These are phyloP conservation scores for Platysteira castanea DNA, from an alignment of 2,113 vertebrate genomes.

Conservation along the genomic window DNA sequence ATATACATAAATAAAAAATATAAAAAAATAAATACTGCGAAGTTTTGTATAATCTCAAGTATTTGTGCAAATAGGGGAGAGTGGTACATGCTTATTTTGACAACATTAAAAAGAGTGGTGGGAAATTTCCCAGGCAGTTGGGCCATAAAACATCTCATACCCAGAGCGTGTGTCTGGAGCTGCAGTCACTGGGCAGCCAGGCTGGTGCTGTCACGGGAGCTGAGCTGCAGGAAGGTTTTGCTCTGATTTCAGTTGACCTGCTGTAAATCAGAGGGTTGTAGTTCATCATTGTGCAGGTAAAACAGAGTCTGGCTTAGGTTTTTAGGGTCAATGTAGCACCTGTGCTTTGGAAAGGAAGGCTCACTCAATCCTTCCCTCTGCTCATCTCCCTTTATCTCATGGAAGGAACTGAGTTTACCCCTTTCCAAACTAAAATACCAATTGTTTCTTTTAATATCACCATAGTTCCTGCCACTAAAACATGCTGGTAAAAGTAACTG, in stretches of 20 bases:
- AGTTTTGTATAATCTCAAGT: neutral
- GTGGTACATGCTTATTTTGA: neutral
- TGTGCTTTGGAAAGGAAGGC: neutral
- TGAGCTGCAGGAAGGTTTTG: neutral
- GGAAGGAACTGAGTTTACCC: neutral
- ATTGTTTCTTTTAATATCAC: neutral
- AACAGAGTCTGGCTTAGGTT: neutral
- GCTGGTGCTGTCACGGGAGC: neutral
- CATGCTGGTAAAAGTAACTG: neutral
- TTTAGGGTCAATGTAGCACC: rapidly evolving
- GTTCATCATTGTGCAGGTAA: neutral
- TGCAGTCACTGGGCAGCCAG: neutral
- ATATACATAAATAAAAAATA: neutral
- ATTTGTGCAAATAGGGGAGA: neutral
- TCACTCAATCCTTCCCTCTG: neutral
- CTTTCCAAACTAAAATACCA: neutral
- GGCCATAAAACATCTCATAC: neutral
- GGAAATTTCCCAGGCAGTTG: neutral
- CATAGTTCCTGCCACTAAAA: neutral
- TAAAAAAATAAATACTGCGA: neutral
- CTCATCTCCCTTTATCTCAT: neutral
- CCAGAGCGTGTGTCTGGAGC: neutral
- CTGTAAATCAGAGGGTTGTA: neutral
- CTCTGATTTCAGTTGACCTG: neutral
- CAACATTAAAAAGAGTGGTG: neutral